phyloP scores from a whole-genome alignment of 1,140 invertebrate species.

The Caligus rogercresseyi region DNA sequence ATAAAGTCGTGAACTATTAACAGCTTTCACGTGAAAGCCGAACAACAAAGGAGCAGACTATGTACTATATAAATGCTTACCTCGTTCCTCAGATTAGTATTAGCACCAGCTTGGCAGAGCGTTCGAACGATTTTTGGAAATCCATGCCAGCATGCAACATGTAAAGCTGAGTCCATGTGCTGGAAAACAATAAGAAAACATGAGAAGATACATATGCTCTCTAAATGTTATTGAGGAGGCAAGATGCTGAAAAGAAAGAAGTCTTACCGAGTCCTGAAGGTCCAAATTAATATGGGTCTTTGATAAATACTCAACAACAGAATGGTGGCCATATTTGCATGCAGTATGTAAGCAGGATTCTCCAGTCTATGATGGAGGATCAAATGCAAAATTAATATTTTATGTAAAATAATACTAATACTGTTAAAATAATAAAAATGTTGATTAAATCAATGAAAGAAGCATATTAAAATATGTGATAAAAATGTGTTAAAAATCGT shows the following conservation, averaged over 20 bases:
- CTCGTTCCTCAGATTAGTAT: conserved; percentile 29
- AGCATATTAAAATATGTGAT: no score
- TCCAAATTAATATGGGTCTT: conserved; percentile 32
- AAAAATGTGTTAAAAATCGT: no score
- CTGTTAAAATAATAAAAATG: not conserved
- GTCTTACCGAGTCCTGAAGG: conserved; percentile 35
- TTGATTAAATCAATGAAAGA: not conserved
- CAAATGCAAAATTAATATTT: conserved; percentile 9
- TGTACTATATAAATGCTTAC: no score
- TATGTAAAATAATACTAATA: not conserved
- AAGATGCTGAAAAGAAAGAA: not conserved
- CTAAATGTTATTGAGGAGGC: not conserved
- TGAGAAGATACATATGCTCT: not conserved
- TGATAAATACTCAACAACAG: conserved; percentile 32
- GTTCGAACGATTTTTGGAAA: conserved; percentile 34
- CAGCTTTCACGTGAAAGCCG: no score
- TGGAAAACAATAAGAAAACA: conserved; percentile 24
- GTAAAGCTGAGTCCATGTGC: conserved; percentile 38
- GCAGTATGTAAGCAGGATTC: conserved; percentile 40
- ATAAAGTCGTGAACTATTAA: no score
- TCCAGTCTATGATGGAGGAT: conserved; percentile 31
- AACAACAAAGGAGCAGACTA: no score
- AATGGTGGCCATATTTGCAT: conserved; percentile 36
- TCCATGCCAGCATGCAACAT: conserved; percentile 39
- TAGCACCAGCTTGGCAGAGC: conserved; percentile 32